Base-by-base conservation (phyloP, 2,888 invertebrate genomes). In the Trissoscelio sp. region DNA sequence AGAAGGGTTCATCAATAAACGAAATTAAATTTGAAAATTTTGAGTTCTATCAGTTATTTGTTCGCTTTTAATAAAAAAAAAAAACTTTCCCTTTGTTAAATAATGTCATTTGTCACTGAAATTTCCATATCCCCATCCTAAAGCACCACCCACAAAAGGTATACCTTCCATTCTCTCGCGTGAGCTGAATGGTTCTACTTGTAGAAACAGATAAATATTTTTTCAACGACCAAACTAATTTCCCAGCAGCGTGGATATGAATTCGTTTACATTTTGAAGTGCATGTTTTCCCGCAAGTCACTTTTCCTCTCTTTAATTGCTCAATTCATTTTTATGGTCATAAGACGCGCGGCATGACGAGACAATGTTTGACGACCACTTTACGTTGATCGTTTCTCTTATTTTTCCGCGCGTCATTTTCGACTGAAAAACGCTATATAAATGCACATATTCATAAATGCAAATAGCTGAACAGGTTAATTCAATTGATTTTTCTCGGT, bases 401-500 rank as follows among this genome's bases (percentile, higher is more conserved):
- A 48, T 64, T 66, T 66, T 51, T 37, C 22, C 46, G 20, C 24
- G 14, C 39, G 34, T 64, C 64, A 64, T 48, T 64, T 64, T 64
- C 44, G 51, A 44, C 51, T 64, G 22, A 44, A 31, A 51, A 16
- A 64, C 37, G 37, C 48, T 31, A 48, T 64, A 64, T 64, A 64
- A 37, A 37, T 37, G 37, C 37, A 37, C 37, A 37, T 60, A 46
- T 62, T 46, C 46, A 46, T 62, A 31, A 44, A 62, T 64, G 64
- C 64, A 64, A 64, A 64, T 64, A 11, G 4, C 20, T 20, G 37
- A 22, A 20, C 22, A 20, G 20, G 51, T 64, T 48, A 44, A 64
- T 64, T 51, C 20, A 64, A 64, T 48, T 64, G 51, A 64, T 51
- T 64, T 37, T 34, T 20, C 51, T 9, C 1, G 3, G 12, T 24